Conservation (phyloP, 1,140 invertebrate species). For the Neodiprion virginianus region DNA sequence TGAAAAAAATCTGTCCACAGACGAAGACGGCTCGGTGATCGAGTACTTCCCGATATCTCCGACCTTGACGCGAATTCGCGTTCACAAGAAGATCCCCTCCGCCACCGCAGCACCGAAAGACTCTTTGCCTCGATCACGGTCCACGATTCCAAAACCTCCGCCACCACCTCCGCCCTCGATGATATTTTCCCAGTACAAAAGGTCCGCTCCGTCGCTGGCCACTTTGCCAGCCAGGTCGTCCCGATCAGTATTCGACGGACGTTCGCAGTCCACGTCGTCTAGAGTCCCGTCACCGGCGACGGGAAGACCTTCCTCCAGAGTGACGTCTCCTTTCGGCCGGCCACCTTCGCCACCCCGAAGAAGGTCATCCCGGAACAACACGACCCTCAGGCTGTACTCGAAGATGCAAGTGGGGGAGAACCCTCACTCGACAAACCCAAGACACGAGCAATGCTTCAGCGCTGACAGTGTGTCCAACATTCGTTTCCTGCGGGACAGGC, state of each 20-base stretch:
- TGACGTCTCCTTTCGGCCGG: slow-evolving; percentile 35
- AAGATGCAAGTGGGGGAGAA: slow-evolving; percentile 52
- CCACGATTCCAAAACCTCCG: not conserved
- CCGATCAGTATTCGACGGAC: not conserved
- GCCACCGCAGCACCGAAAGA: slow-evolving; percentile 37
- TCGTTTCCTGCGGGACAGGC: slow-evolving; percentile 65
- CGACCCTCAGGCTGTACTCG: slow-evolving; percentile 71
- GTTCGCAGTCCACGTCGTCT: slow-evolving; percentile 8
- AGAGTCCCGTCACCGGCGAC: slow-evolving; percentile 2
- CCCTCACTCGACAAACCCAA: slow-evolving; percentile 36
- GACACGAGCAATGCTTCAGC: slow-evolving; percentile 69
- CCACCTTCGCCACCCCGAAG: slow-evolving; percentile 75
- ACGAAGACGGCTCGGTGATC: slow-evolving; percentile 73
- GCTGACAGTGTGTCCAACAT: slow-evolving; percentile 61
- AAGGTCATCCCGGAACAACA: slow-evolving; percentile 76
- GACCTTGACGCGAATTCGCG: slow-evolving; percentile 78
- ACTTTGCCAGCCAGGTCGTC: slow-evolving; percentile 14
- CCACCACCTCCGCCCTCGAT: slow-evolving; percentile 15
- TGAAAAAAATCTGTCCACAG: slow-evolving; percentile 62
- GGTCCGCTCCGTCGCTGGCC: slow-evolving; percentile 2
- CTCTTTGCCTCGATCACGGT: slow-evolving; percentile 16
- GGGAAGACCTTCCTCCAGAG: slow-evolving; percentile 22
- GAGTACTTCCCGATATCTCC: slow-evolving; percentile 84
- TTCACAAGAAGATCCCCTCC: slow-evolving; percentile 69
- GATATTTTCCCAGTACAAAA: slow-evolving; percentile 13